A percentile compares a stretch with the other conserved stretches of the same genome.
These are phyloP conservation scores for Erebia aethiops DNA, from an alignment of 2,888 invertebrate genomes.

Conservation along the genomic window DNA sequence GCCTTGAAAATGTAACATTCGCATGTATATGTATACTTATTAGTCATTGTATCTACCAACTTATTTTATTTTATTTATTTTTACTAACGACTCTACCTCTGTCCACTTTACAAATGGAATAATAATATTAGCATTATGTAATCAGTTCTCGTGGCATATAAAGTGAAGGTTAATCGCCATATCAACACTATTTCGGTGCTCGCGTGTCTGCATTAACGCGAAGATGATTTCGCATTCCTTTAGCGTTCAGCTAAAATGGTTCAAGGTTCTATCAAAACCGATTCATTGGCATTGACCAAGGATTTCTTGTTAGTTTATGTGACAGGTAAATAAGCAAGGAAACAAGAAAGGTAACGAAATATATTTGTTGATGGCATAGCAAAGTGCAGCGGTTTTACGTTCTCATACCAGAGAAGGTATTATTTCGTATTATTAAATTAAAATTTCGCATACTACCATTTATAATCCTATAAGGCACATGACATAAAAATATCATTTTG, in stretches of 20 bases:
- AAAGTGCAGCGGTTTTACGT: too few relatives aligned
- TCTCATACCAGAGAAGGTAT: too few relatives aligned
- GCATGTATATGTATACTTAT: too few relatives aligned
- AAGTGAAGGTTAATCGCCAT: background rate
- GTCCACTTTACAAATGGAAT: background rate
- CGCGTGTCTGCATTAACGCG: background rate
- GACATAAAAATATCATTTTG: too few relatives aligned
- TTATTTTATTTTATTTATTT: background rate
- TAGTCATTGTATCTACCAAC: background rate
- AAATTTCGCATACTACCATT: too few relatives aligned
- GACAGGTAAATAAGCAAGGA: too few relatives aligned
- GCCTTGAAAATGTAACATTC: too few relatives aligned
- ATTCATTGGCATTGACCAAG: background rate
- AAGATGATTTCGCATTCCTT: slow-evolving; percentile 9
- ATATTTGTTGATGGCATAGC: too few relatives aligned
- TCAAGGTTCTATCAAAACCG: background rate
- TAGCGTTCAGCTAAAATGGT: background rate
- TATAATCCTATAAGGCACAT: too few relatives aligned
- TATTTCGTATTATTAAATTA: too few relatives aligned
- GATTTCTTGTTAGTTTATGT: background rate
- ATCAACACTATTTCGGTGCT: background rate
- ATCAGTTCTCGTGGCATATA: background rate
- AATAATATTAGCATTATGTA: background rate
- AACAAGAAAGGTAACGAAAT: too few relatives aligned
- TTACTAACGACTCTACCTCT: too few relatives aligned